Evolutionary conservation across 2,797 vertebrate genomes (phyloP), one percentile per base, ranked within the genome.

Genomic region (Melanotaenia pygmaea): DNA sequence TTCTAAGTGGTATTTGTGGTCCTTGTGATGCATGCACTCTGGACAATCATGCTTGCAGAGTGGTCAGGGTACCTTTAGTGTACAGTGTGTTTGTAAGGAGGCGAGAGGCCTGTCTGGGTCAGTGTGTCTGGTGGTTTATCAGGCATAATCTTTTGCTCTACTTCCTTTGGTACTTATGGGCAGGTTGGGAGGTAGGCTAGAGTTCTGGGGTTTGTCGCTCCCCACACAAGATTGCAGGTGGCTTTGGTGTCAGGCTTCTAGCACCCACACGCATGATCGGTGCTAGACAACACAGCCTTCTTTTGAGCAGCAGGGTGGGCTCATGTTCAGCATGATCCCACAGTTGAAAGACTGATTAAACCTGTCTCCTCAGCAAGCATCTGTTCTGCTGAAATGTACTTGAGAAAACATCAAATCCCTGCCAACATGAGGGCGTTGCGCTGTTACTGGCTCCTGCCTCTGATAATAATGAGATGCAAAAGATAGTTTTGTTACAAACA

Each of bases 301-400:
- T 77, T 67, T 20, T 63, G 47, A 83, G 72, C 63, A 64, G 77
- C 76, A 67, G 77, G 86, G 79, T 76, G 80, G 76, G 63, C 78
- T 81, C 6, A 3, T 59, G 73, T 59, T 79, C 74, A 71, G 62
- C 75, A 64, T 68, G 22, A 76, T 75, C 59, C n/a, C 59, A 77
- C 75, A 60, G 32, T 63, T 40, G 10, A 35, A 64, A 37, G 57
- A 40, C 58, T 18, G 40, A 45, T 75, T 71, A 50, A 59, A 32
- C 60, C 37, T 61, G 67, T 58, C 22, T 24, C 56, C 60, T 14
- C 30, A 54, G 18, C 28, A 32, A 66, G 43, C 35, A 72, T 79
- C 53, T 72, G 32, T 73, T 67, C 70, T 68, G 63, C 43, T 69
- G 62, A 82, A 81, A 67, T 66, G 35, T 37, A 61, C 69, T 77